Conservation (phyloP, 2,797 vertebrate species). For the Avahi laniger region DNA sequence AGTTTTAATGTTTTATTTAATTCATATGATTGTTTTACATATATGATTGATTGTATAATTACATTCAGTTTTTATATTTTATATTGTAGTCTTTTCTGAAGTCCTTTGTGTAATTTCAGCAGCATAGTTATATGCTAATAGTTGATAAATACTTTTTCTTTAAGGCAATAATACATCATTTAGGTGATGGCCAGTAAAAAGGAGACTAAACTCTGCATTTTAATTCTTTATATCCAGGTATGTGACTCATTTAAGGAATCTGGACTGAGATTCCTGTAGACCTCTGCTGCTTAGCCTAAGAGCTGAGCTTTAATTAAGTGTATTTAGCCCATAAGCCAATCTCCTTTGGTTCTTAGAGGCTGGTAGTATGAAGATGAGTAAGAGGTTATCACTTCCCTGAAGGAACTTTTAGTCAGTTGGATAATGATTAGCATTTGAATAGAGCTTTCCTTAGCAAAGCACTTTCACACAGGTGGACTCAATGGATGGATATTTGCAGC, state of each 20-base stretch:
- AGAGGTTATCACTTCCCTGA: background rate
- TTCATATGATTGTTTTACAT: background rate
- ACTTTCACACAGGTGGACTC: background rate
- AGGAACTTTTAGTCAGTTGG: background rate
- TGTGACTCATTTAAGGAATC: background rate
- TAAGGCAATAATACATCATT: background rate
- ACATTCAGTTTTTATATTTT: background rate
- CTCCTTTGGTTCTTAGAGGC: background rate
- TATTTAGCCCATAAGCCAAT: background rate
- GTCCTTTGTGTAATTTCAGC: background rate
- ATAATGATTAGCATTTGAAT: constrained; percentile 37
- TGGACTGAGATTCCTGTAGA: background rate
- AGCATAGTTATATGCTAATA: background rate
- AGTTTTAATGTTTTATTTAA: background rate
- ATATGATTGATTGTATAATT: background rate
- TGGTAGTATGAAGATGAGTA: background rate
- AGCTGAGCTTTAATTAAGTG: constrained; percentile 25
- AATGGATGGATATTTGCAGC: background rate
- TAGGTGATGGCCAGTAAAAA: background rate
- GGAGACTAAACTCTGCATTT: background rate
- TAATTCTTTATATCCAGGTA: background rate
- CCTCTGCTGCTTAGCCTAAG: background rate
- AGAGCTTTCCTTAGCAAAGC: background rate
- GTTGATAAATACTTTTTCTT: constrained; percentile 3
- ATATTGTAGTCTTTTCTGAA: background rate